Base-by-base conservation (phyloP, 1,140 invertebrate species). In the Tribolium madens region DNA sequence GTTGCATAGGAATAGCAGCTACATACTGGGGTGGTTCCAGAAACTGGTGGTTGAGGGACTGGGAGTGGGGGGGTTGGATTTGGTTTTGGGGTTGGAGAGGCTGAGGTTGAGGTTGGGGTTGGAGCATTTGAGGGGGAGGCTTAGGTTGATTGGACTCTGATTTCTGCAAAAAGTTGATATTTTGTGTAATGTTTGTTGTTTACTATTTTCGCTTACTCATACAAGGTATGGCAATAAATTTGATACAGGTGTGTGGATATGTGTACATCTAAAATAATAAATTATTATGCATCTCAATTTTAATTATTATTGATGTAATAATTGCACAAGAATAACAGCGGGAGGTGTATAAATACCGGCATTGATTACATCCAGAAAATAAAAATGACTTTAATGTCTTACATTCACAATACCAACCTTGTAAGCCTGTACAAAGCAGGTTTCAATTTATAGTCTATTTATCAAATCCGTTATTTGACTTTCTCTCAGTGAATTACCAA, bases 11-110 rank as follows among this genome's bases (percentile, higher is more conserved):
- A 76, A 93, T 89, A 1, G 89, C 87, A 1, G 90, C 86, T 10
- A 92, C 87, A 78, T 91, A 93, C 60, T 91, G 91, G 0, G 88
- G 86, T 9, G 89, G 89, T 80, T 92, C 90, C 12, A 91, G 17
- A 57, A 81, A 87, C 82, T 18, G 84, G 79, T 68, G 81, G 85
- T 48, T 1, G 85, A 21, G 42, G 14, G 48, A 70, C 15, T 70
- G 72, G 6, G 47, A 7, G 13, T 71, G 73, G 46, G 77, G 75
- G 18, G 48, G 60, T 73, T 73, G 76, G 46, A 36, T 3, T 5
- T 26, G 12, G 46, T 42, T 21, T 53, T 69, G 42, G 0, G n/a
- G 9, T 21, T 75, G 73, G 33, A 60, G 21, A 4, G 21, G 71
- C 13, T 48, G 47, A 1, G 69, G 75, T 71, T 68, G 50, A 2